Percentiles rank a stretch among this genome's conserved stretches.
Conservation (phyloP, 2,113 vertebrate species). For the Asarcornis scutulata region DNA sequence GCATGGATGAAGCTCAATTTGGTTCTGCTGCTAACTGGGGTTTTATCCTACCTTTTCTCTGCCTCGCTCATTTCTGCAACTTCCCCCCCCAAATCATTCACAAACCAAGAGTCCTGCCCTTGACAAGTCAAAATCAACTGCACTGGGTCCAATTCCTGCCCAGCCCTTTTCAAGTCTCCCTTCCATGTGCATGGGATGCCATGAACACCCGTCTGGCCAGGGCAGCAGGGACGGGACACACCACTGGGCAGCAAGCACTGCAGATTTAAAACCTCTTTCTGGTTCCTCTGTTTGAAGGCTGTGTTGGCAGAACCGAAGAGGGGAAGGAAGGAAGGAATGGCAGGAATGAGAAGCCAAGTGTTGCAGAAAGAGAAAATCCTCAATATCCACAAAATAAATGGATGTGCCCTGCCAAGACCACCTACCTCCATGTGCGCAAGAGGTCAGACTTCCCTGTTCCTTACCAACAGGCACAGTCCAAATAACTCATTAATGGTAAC, state of each 20-base stretch:
- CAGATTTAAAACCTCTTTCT: background rate
- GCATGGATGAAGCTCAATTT: background rate
- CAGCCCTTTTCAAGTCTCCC: background rate
- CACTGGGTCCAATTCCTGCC: background rate
- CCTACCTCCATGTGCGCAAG: background rate
- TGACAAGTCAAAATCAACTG: background rate
- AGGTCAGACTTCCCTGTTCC: background rate
- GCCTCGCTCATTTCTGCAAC: background rate
- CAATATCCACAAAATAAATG: background rate
- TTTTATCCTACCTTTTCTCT: background rate
- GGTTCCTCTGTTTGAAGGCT: background rate
- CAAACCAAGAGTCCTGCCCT: background rate
- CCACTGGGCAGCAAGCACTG: background rate
- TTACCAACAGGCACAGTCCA: background rate
- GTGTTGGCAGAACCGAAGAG: background rate
- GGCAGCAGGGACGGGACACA: accelerated
- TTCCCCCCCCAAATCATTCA: accelerated
- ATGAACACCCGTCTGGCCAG: accelerated
- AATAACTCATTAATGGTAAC: background rate
- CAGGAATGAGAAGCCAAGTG: background rate
- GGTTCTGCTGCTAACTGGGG: background rate
- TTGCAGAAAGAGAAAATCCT: background rate
- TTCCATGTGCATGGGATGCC: background rate
- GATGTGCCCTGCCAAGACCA: background rate
- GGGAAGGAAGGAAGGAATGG: background rate